phyloP scores from a whole-genome alignment of 1,140 invertebrate species.

The Diachasma alloeum region DNA sequence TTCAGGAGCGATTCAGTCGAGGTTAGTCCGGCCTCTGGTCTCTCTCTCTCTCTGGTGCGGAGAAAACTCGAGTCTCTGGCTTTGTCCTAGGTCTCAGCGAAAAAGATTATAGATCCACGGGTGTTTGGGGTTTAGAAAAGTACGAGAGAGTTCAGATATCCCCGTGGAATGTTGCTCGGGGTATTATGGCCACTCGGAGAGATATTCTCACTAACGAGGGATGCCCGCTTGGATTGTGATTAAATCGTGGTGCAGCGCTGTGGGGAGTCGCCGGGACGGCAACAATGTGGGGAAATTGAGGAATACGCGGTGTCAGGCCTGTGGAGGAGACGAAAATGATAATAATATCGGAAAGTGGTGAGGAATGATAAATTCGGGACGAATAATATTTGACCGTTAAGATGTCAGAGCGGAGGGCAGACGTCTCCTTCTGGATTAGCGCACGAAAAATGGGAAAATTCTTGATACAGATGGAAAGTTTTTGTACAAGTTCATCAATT shows the following conservation, averaged over 20 bases:
- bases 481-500: too few relatives aligned
- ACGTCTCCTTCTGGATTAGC: too few relatives aligned
- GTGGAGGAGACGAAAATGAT: background rate
- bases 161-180: conserved; percentile 51
- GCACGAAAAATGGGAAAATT: too few relatives aligned
- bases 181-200: conserved; percentile 52
- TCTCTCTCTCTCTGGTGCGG: conserved; percentile 20
- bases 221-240: conserved; percentile 57
- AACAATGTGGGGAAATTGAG: conserved; percentile 52
- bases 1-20: conserved; percentile 38
- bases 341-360: background rate
- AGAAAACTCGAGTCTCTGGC: background rate
- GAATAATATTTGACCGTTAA: too few relatives aligned
- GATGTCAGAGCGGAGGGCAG: too few relatives aligned
- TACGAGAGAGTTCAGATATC: background rate
- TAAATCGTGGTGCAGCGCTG: conserved; percentile 55
- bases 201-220: conserved; percentile 59
- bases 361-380: too few relatives aligned
- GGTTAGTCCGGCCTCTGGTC: background rate
- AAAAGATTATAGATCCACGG: conserved; percentile 46
- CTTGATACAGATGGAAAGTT: too few relatives aligned
- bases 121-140: background rate
- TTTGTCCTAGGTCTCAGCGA: conserved; percentile 31
- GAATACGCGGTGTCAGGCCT: conserved; percentile 39
- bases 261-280: conserved; percentile 47